Conservation (phyloP, 1,140 invertebrate genomes). For the Drosophila pachea region DNA sequence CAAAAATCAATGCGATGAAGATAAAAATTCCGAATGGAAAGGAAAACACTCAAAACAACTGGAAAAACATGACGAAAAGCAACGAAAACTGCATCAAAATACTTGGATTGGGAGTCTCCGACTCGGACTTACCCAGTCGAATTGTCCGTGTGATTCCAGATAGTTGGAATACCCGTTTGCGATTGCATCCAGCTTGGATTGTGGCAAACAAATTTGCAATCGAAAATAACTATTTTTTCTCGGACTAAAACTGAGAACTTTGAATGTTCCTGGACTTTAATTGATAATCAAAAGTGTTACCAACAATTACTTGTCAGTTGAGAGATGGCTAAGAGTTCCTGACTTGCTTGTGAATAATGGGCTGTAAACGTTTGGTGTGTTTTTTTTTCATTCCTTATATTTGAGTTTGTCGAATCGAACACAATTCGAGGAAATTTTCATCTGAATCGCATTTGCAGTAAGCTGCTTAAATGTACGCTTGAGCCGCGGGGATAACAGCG, state of each 20-base stretch:
- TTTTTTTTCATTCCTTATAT: conserved; percentile 1
- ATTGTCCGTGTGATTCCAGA: neutral
- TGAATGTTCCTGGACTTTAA: conserved; percentile 26
- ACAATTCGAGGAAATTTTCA: conserved; percentile 60
- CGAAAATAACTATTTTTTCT: conserved; percentile 62
- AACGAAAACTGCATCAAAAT: conserved; percentile 40
- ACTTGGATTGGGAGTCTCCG: neutral
- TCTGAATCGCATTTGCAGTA: conserved; percentile 54
- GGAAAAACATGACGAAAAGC: conserved; percentile 23
- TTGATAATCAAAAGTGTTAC: conserved; percentile 62
- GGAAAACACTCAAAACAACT: conserved; percentile 13
- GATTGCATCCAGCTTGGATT: conserved; percentile 48
- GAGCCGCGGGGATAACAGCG: conserved; percentile 42
- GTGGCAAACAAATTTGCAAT: conserved; percentile 66
- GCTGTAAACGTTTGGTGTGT: neutral
- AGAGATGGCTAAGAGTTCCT: conserved; percentile 26
- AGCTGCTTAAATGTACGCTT: conserved; percentile 65
- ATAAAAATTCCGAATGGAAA: conserved; percentile 1
- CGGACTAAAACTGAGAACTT: neutral
- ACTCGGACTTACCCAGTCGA: neutral
- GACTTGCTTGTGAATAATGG: neutral
- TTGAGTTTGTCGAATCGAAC: conserved; percentile 13
- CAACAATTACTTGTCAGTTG: conserved; percentile 54
- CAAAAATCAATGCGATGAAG: conserved; percentile 24
- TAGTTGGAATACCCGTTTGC: neutral